phyloP scores from a whole-genome alignment of 2,888 invertebrate species.

The Notodonta ziczac region DNA sequence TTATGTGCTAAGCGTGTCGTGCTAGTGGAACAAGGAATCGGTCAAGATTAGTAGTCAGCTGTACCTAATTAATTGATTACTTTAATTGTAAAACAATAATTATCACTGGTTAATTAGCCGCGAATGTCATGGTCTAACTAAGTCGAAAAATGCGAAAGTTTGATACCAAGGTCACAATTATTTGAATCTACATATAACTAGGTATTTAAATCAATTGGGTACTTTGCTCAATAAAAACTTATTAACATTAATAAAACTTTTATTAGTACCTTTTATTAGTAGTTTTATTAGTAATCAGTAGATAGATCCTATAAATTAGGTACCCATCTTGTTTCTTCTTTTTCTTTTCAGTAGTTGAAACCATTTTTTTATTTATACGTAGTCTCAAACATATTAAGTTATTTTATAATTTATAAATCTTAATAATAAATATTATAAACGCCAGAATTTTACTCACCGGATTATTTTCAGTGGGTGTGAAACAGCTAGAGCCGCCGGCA shows the following conservation, averaged over 20 bases:
- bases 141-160: slow-evolving; percentile 29
- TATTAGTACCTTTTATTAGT: too few relatives aligned
- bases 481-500: too few relatives aligned
- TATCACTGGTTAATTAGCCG: slow-evolving; percentile 3
- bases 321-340: too few relatives aligned
- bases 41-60: not conserved
- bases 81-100: slow-evolving; percentile 1
- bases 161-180: slow-evolving; percentile 19
- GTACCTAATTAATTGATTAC: not conserved
- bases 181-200: not conserved
- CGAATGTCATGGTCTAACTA: slow-evolving; percentile 26
- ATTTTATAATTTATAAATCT: too few relatives aligned
- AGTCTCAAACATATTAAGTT: too few relatives aligned
- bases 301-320: too few relatives aligned
- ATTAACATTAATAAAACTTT: too few relatives aligned
- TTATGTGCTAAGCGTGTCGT: not conserved
- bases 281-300: too few relatives aligned
- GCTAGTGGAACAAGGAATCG: not conserved
- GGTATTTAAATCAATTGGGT: too few relatives aligned
- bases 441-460: slow-evolving; percentile 30
- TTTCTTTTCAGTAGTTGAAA: too few relatives aligned
- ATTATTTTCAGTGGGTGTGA: slow-evolving; percentile 12
- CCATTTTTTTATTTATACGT: too few relatives aligned
- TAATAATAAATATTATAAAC: not conserved
- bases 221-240: too few relatives aligned